phyloP scores from a whole-genome alignment of 2,888 invertebrate genomes.

The Hyalella azteca region DNA sequence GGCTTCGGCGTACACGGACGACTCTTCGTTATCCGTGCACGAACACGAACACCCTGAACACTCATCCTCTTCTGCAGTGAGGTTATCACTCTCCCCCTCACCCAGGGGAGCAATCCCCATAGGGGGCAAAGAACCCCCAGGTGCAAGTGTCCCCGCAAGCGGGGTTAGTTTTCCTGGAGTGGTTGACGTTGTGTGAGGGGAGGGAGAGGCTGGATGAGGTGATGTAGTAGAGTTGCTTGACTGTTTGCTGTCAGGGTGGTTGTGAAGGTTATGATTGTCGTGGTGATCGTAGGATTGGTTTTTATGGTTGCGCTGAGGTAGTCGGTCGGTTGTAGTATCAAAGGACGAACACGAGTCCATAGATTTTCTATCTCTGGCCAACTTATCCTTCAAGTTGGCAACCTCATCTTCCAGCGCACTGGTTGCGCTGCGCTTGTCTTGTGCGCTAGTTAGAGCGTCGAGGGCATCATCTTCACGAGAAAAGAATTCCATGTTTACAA shows the following conservation, averaged over 20 bases:
- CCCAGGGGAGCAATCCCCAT: constrained; percentile 48
- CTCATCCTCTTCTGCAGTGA: constrained; percentile 44
- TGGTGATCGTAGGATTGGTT: not conserved
- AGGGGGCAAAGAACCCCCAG: constrained; percentile 48
- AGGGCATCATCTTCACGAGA: not conserved
- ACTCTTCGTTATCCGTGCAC: constrained; percentile 53
- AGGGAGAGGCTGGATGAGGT: not conserved
- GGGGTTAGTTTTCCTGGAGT: constrained; percentile 23
- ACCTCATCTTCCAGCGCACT: not conserved
- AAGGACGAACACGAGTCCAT: not conserved
- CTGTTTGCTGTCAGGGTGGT: not conserved
- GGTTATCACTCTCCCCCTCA: constrained; percentile 52
- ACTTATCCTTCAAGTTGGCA: not conserved
- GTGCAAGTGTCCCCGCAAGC: constrained; percentile 45
- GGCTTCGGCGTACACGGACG: constrained; percentile 55
- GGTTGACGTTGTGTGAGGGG: constrained; percentile 19
- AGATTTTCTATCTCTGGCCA: not conserved
- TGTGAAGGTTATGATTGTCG: not conserved
- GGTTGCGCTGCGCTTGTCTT: not conserved
- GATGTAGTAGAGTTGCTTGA: not conserved
- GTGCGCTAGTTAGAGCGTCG: not conserved
- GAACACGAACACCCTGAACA: constrained; percentile 55
- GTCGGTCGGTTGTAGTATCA: not conserved
- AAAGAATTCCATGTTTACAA: too few species aligned
- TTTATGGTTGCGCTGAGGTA: not conserved